Conservation (phyloP, 2,888 invertebrate species). For the Standfussiana lucernea region DNA sequence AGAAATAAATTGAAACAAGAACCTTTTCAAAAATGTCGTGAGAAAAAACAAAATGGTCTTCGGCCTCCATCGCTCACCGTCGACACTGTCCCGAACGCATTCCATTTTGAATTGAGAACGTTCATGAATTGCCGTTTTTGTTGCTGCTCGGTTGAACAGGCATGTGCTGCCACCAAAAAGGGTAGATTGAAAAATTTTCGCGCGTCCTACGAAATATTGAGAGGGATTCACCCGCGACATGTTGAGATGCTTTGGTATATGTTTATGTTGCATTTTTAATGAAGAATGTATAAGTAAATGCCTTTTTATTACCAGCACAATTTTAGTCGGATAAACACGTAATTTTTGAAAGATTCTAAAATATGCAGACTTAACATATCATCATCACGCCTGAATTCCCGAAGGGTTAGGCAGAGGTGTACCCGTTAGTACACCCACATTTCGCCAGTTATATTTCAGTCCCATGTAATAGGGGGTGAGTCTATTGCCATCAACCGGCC, state of each 20-base stretch:
- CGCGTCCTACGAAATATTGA: conserved; percentile 62
- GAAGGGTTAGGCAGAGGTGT: too few species aligned
- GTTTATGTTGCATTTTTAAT: conserved; percentile 15
- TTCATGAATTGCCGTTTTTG: conserved; percentile 71
- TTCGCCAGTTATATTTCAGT: too few species aligned
- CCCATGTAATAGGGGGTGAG: too few species aligned
- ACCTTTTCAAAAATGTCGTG: conserved; percentile 1
- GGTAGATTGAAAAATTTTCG: conserved; percentile 72
- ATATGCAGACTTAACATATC: too few species aligned
- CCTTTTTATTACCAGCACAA: not conserved
- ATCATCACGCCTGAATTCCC: too few species aligned
- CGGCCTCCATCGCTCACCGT: conserved; percentile 69
- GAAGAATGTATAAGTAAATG: not conserved
- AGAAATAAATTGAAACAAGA: conserved; percentile 16
- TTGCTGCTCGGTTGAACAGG: conserved; percentile 68
- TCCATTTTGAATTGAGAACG: conserved; percentile 72
- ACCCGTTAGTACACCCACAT: too few species aligned
- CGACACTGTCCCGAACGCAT: conserved; percentile 66
- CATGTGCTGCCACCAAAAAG: conserved; percentile 60
- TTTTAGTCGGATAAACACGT: not conserved
- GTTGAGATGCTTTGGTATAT: conserved; percentile 4
- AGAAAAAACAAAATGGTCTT: conserved; percentile 42
- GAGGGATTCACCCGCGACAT: conserved; percentile 40
- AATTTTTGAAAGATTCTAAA: not conserved
- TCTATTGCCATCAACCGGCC: too few species aligned